Base-by-base conservation (phyloP, 2,113 vertebrate genomes). In the Pteronura brasiliensis region DNA sequence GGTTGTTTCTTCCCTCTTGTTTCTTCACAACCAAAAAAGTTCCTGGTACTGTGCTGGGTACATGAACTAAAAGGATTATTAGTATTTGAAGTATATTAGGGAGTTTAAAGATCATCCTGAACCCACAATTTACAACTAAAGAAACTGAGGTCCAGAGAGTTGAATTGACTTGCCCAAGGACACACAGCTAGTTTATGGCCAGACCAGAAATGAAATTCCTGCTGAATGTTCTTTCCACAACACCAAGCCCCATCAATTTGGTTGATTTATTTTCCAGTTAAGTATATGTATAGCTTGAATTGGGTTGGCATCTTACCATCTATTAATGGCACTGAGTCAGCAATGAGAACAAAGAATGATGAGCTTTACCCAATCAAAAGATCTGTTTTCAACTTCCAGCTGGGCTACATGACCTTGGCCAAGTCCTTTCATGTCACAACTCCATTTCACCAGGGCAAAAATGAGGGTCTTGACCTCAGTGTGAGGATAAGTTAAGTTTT, bases 241-340 rank as follows among this genome's bases (percentile, higher is more conserved):
- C 82, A 86, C n/a, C 65, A 47, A 65, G 79, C 39, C 76, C 77
- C 80, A 90, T 61, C 69, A 6, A 1, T 76, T 10, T 81, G 85
- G 92, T 67, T 57, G 93, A 92, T 76, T 47, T 55, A 76, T 52
- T 93, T 92, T 93, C 63, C 67, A 17, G 52, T 80, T 67, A 81
- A 83, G 44, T 29, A 10, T 79, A 27, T 9, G 36, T 20, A 42
- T 9, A 85, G 63, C 55, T 83, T 77, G 36, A 85, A 63, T 47
- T 34, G 13, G 39, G 31, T 44, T 96, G 93, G 88, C 81, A 57
- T 63, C 42, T 42, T 57, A 71, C 96, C 82, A 86, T 23, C 52
- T 39, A 7, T 42, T 94, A 86, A 97, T 91, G 77, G 91, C 61
- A 27, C 81, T 36, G 57, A 95, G 88, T 93, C 91, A 91, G 88